These are phyloP conservation scores for Dione juno DNA, from an alignment of 2,888 invertebrate genomes.

Conservation along the genomic window DNA sequence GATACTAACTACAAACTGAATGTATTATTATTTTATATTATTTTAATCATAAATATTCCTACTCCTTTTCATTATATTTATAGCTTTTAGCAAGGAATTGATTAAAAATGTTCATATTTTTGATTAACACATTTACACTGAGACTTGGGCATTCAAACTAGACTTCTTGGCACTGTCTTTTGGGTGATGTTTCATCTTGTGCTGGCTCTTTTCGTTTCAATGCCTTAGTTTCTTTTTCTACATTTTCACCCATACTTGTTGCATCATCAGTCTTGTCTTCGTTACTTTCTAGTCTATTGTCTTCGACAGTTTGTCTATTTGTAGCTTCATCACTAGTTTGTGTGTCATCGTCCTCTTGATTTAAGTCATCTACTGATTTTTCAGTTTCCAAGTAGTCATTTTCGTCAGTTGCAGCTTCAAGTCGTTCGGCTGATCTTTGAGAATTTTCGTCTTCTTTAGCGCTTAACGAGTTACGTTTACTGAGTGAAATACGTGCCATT, in stretches of 20 bases:
- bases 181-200: conserved; percentile 68
- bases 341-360: conserved; percentile 49
- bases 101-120: conserved; percentile 56
- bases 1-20: conserved; percentile 58
- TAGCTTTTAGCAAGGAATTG: conserved; percentile 58
- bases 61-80: conserved; percentile 49
- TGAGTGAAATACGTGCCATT: conserved; percentile 62
- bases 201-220: conserved; percentile 71
- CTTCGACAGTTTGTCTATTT: conserved; percentile 39
- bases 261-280: conserved; percentile 62
- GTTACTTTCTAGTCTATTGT: conserved; percentile 56
- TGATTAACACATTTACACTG: conserved; percentile 56
- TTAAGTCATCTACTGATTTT: conserved; percentile 55
- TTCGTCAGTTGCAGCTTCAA: conserved; percentile 64
- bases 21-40: conserved; percentile 58
- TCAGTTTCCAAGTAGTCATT: conserved; percentile 61
- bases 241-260: conserved; percentile 56
- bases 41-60: conserved; percentile 74
- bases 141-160: conserved; percentile 35
- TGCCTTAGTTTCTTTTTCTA: conserved; percentile 59
- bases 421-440: conserved; percentile 66
- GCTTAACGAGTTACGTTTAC: conserved; percentile 56
- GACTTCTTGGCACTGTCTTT: conserved; percentile 73
- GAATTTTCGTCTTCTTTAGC: conserved; percentile 61
- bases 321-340: conserved; percentile 47